These are phyloP conservation scores for Rhynchopsitta pachyrhyncha DNA, from an alignment of 2,113 vertebrate species.

Conservation along the genomic window DNA sequence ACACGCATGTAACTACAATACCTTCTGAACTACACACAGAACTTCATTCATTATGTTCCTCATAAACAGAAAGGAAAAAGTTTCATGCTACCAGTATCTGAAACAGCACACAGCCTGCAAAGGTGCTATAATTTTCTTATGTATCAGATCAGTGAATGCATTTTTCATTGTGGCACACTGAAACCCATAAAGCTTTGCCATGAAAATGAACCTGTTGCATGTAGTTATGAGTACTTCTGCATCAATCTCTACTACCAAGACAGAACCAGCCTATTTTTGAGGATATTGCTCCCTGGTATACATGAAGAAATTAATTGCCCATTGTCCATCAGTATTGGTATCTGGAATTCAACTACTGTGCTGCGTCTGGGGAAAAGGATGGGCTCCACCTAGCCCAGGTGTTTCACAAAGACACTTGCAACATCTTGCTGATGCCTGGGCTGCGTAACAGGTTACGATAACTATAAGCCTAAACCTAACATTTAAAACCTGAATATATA, in stretches of 20 bases:
- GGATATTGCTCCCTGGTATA: neutral
- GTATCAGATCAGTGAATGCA: neutral
- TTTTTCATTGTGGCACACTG: neutral
- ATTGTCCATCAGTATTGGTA: neutral
- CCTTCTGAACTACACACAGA: slow-evolving; percentile 13
- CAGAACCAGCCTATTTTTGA: neutral
- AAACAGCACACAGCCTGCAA: neutral
- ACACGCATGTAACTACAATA: neutral
- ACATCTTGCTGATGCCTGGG: fast-evolving
- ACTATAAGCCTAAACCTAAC: neutral
- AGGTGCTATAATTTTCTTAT: neutral
- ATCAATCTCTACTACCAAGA: neutral
- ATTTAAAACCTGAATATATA: neutral
- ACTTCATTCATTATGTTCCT: slow-evolving; percentile 5
- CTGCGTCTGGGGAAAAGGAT: neutral
- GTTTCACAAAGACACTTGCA: neutral
- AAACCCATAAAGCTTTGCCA: neutral
- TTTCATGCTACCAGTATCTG: neutral
- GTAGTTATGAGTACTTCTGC: neutral
- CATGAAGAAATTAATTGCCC: neutral
- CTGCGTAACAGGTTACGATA: neutral
- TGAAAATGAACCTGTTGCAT: neutral
- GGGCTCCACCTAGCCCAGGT: neutral
- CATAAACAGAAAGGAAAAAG: neutral
- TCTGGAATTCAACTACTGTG: neutral